Evolutionary conservation across 2,797 vertebrate genomes (phyloP).

Genomic region (Dermochelys coriacea): DNA sequence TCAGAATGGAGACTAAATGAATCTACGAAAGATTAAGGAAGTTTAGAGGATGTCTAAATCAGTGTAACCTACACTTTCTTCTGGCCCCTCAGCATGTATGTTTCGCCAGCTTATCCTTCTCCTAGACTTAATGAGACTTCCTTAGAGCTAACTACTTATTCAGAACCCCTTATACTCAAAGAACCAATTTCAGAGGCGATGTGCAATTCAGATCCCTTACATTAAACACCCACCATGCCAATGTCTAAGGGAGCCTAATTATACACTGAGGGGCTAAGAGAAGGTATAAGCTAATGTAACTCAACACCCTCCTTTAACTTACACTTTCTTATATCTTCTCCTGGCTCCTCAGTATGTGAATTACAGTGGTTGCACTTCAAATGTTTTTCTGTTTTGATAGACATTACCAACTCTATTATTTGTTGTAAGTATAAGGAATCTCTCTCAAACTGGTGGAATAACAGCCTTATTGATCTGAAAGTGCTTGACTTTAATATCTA

Average conservation of each 20-base stretch:
- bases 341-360: conserved; percentile 2
- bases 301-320: background rate
- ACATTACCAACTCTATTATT: background rate
- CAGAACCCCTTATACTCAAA: background rate
- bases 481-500: background rate
- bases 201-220: background rate
- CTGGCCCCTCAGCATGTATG: background rate
- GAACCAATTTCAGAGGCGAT: background rate
- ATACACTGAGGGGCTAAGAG: conserved; percentile 10
- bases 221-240: background rate
- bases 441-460: background rate
- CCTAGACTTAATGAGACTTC: background rate
- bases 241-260: background rate
- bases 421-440: background rate
- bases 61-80: background rate
- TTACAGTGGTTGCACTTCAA: background rate
- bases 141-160: background rate
- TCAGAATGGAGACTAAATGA: background rate
- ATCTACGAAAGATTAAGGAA: background rate
- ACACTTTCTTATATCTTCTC: background rate
- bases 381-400: background rate
- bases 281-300: conserved; percentile 7
- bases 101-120: background rate
- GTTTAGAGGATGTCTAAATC: background rate
- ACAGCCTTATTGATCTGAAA: background rate